A percentile compares a stretch with the other conserved stretches of the same genome.
Conservation (phyloP, 2,888 invertebrate genomes). For the Balanococcus diminutus region DNA sequence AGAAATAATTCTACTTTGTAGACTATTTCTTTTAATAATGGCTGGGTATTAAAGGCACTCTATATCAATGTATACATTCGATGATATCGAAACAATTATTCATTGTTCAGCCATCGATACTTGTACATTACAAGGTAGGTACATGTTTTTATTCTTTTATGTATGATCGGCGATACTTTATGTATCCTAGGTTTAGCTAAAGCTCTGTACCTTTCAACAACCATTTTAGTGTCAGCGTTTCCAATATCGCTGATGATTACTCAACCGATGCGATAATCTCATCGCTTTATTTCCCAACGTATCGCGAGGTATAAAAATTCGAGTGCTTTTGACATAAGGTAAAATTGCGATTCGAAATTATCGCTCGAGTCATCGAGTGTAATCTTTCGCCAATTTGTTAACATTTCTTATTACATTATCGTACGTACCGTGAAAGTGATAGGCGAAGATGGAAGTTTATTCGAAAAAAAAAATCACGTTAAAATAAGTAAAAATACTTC, state of each 20-base stretch:
- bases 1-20: not conserved
- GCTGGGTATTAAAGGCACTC: not conserved
- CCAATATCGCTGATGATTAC: not conserved
- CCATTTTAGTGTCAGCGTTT: not conserved
- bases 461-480: not conserved
- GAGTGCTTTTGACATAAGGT: not conserved
- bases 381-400: conserved; percentile 1
- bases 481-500: not conserved
- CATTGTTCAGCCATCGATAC: not conserved
- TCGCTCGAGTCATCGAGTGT: not conserved
- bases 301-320: not conserved
- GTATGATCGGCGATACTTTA: not conserved
- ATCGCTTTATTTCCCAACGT: not conserved
- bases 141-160: not conserved
- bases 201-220: no score
- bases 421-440: not conserved
- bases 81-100: not conserved
- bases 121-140: not conserved
- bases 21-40: not conserved
- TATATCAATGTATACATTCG: not conserved
- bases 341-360: not conserved
- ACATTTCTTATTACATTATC: not conserved
- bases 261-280: not conserved
- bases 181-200: not conserved
- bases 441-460: not conserved